A percentile compares a stretch with the other conserved stretches of the same genome.
phyloP scores from a whole-genome alignment of 2,113 vertebrate genomes.

The Neopipo cinnamomea region DNA sequence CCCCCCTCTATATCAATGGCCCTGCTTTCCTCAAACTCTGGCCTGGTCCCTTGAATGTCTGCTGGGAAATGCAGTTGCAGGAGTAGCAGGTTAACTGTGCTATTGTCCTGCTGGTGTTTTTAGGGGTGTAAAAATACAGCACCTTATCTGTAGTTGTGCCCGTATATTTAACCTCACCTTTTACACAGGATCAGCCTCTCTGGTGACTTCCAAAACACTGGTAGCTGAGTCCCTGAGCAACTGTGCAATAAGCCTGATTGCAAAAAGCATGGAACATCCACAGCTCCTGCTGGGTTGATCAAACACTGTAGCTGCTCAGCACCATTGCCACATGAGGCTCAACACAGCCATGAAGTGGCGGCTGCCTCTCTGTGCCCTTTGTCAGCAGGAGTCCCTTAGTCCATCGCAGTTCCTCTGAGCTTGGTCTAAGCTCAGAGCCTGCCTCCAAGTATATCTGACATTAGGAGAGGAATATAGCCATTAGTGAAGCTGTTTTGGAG shows the following conservation, averaged over 20 bases:
- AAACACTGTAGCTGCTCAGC: not conserved
- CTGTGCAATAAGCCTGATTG: not conserved
- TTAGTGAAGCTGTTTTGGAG: not conserved
- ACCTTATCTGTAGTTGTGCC: not conserved
- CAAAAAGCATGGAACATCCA: not conserved
- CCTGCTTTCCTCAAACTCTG: not conserved
- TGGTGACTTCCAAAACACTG: not conserved
- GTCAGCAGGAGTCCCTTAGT: not conserved
- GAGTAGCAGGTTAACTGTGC: not conserved
- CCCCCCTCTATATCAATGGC: not conserved
- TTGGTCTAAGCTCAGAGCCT: not conserved
- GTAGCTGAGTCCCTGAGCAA: not conserved
- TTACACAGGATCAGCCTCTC: not conserved
- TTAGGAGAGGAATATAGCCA: not conserved
- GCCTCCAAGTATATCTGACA: not conserved
- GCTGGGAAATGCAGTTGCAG: not conserved
- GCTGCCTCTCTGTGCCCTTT: not conserved
- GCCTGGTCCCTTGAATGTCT: not conserved
- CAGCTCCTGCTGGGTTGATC: not conserved
- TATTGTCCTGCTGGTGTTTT: not conserved
- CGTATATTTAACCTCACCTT: not conserved
- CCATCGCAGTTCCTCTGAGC: not conserved
- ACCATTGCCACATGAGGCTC: not conserved
- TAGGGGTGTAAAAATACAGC: not conserved
- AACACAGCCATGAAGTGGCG: not conserved